phyloP scores from a whole-genome alignment of 2,113 vertebrate genomes.

The Campylomormyrus tamandua region DNA sequence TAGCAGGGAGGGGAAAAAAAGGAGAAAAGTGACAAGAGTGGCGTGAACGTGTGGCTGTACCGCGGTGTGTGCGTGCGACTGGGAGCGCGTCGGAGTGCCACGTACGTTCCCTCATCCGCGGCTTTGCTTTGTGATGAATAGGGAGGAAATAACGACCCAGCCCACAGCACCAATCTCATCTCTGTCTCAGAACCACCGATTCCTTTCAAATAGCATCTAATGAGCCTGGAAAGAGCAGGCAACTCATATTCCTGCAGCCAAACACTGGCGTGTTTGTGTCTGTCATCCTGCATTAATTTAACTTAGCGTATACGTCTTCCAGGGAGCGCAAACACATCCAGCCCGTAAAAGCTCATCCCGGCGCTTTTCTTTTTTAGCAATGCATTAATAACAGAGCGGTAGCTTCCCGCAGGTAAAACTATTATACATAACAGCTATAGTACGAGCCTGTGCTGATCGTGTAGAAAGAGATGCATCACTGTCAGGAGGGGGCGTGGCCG shows the following conservation, averaged over 20 bases:
- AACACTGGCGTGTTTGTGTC: constrained; percentile 46
- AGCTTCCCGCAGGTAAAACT: constrained; percentile 55
- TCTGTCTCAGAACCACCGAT: constrained; percentile 39
- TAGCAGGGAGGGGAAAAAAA: not conserved
- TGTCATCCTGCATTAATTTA: constrained; percentile 58
- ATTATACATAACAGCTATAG: constrained; percentile 59
- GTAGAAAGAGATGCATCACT: constrained; percentile 48
- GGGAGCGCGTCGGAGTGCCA: not conserved
- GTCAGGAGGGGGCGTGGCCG: constrained; percentile 55
- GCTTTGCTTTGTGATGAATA: not conserved
- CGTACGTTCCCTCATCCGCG: not conserved
- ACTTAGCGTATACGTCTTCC: constrained; percentile 37
- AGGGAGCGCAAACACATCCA: constrained; percentile 49
- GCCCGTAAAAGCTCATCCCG: constrained; percentile 46
- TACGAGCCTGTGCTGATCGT: constrained; percentile 56
- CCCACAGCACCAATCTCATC: constrained; percentile 28
- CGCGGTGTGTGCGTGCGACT: not conserved
- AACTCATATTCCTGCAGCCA: constrained; percentile 45
- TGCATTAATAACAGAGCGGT: constrained; percentile 58
- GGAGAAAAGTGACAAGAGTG: not conserved
- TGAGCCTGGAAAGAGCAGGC: constrained; percentile 46
- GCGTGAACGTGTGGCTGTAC: not conserved
- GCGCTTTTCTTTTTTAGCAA: constrained; percentile 27
- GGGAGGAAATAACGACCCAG: constrained; percentile 16
- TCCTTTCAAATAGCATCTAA: constrained; percentile 48